Base-by-base conservation (phyloP, 2,797 vertebrate species). In the Anabas testudineus region DNA sequence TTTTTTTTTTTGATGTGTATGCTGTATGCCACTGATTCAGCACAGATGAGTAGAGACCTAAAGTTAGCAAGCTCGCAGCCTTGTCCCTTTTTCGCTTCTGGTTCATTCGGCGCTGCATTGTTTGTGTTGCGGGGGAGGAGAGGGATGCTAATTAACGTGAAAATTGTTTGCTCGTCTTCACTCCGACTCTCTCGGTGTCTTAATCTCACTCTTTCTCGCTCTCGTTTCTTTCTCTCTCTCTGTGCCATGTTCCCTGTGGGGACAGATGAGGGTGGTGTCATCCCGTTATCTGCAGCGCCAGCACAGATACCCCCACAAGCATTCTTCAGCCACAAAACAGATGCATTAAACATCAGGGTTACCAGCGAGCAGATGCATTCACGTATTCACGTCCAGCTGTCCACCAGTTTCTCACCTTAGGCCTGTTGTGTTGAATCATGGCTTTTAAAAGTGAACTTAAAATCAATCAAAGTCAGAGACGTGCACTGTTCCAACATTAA, bases 141-240 rank as follows among this genome's bases (percentile, higher is more conserved):
- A 79, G 77, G 75, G 82, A 80, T 74, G 86, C 87, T 89, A 88
- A 90, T 90, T 90, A 88, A 81, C 53, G 71, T 47, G 55, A 55
- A 88, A 87, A 82, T 63, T 78, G 80, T 89, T 88, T 87, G 67
- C 79, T 82, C 63, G 59, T 67, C 71, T 48, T 47, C 61, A 10
- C 53, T 72, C 54, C 1, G 16, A 42, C 56, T 78, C 61, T 63
- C 78, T 58, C 53, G 15, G 22, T 28, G 34, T 80, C 74, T 68
- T 79, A 77, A 84, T 80, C 70, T 82, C 28, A 0, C 52, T 60
- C 67, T 63, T 12, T 37, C 62, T 67, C 28, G 0, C 70, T 61
- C 34, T 16, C 34, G 5, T 36, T 55, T 54, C 60, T 34, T 13
- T 41, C 57, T 60, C 36, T 53, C 64, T 15, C 21, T 7, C 43